phyloP scores from a whole-genome alignment of 2,113 vertebrate genomes.

The Pedetes capensis region DNA sequence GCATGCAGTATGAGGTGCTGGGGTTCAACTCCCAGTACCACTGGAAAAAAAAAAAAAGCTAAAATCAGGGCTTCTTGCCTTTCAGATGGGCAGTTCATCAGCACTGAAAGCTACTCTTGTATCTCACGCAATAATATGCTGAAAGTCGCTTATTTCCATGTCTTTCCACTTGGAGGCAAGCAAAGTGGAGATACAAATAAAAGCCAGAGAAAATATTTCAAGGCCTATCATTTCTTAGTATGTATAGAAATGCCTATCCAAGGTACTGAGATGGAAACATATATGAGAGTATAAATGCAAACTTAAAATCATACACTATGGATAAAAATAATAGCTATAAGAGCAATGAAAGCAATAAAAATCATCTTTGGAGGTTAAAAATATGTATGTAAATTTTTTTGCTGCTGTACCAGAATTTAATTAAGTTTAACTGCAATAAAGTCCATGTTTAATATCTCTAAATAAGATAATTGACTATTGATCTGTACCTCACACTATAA shows the following conservation, averaged over 20 bases:
- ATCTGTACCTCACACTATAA: not conserved
- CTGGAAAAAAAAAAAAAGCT: no score
- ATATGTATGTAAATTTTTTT: not conserved
- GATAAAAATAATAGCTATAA: not conserved
- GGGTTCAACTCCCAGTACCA: no score
- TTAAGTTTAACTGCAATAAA: not conserved
- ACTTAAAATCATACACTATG: not conserved
- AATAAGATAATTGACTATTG: conserved; percentile 46
- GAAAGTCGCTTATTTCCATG: not conserved
- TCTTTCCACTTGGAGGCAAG: not conserved
- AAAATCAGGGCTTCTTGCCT: not conserved
- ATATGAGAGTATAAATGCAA: not conserved
- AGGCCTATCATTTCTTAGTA: not conserved
- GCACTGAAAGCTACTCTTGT: not conserved
- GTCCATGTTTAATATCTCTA: conserved; percentile 8
- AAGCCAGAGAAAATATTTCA: not conserved
- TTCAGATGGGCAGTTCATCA: not conserved
- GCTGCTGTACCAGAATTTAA: not conserved
- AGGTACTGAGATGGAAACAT: not conserved
- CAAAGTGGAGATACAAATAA: not conserved
- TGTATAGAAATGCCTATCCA: not conserved
- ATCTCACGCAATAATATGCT: not conserved
- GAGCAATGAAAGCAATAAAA: not conserved
- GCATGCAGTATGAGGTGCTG: no score
- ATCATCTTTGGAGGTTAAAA: not conserved